Evolutionary conservation across 35 echinoderm and acorn worm genomes (phyloP), one percentile per base, ranked within the genome.

Genomic region (Strongylocentrotus purpuratus): DNA sequence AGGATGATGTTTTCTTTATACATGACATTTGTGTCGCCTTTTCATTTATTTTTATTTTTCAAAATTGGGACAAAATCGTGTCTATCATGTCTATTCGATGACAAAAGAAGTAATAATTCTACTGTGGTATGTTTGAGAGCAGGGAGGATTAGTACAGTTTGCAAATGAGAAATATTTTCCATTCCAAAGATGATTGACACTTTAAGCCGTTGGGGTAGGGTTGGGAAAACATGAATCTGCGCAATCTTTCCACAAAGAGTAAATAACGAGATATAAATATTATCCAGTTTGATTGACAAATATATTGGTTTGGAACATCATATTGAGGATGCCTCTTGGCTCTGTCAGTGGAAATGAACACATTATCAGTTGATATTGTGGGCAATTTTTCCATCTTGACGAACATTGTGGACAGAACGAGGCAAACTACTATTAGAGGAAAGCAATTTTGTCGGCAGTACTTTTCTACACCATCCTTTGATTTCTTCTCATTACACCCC

Each of bases 251-350:
- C 22, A 28, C 65, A 78, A 55, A 55, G 65, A 28, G 65, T 78
- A 78, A 78, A 78, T 28, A 78, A 22, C 5, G 65, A 78, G 65
- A 78, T 22, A 7, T 28, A 78, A 22, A 28, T 78, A 78, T 78
- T 55, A 55, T 55, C 50, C 11, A 55, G 50, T 55, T 78, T 78
- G 65, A 78, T 78, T 78, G 65, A 78, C 65, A 78, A 78, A 78
- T 78, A 78, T 78, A 78, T 78, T 78, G 65, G 20, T 78, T 78
- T 78, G 65, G n/a, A 78, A 78, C 65, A 78, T 55, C 50, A 55
- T 8, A n/a, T 28, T 78, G 65, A 78, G 20, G 22, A n/a, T 28
- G 22, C 22, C 65, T 78, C 8, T 78, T 78, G 65, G 65, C 65
- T n/a, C 22, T 28, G 65, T 78, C 65, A 78, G 22, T 78, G 8